Evolutionary conservation across 2,797 vertebrate species (phyloP).

Genomic region (Petrocephalus sullivani): DNA sequence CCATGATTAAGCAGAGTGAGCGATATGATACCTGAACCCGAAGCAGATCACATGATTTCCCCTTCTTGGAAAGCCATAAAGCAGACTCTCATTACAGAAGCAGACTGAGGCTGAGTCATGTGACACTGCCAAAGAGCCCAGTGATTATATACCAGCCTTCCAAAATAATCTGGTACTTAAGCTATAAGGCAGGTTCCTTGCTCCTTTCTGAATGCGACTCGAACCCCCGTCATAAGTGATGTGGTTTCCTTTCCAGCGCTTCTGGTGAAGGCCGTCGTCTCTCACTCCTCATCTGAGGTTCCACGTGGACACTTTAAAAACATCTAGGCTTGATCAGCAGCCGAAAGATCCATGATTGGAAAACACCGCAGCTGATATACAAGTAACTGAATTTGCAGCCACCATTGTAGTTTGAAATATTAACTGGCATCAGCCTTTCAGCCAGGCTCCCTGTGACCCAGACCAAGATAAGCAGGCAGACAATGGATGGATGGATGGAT

Average conservation of each 20-base stretch:
- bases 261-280: background rate
- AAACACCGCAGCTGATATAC: background rate
- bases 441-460: background rate
- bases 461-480: background rate
- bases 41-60: conserved; percentile 58
- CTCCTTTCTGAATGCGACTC: background rate
- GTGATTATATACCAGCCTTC: conserved; percentile 55
- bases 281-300: background rate
- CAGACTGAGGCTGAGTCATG: conserved; percentile 64
- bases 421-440: background rate
- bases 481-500: background rate
- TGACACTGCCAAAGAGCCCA: conserved; percentile 61
- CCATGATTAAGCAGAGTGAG: background rate
- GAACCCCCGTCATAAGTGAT: background rate
- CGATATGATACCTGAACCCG: conserved; percentile 46
- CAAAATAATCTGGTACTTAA: conserved; percentile 32
- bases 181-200: background rate
- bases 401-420: background rate
- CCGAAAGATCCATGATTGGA: background rate
- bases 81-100: conserved; percentile 47
- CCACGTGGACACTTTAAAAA: background rate
- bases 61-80: conserved; percentile 43
- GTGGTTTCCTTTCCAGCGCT: background rate
- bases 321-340: background rate
- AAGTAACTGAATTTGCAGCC: background rate